Base-by-base conservation (phyloP, 2,888 invertebrate species). In the Drosophila mercatorum region DNA sequence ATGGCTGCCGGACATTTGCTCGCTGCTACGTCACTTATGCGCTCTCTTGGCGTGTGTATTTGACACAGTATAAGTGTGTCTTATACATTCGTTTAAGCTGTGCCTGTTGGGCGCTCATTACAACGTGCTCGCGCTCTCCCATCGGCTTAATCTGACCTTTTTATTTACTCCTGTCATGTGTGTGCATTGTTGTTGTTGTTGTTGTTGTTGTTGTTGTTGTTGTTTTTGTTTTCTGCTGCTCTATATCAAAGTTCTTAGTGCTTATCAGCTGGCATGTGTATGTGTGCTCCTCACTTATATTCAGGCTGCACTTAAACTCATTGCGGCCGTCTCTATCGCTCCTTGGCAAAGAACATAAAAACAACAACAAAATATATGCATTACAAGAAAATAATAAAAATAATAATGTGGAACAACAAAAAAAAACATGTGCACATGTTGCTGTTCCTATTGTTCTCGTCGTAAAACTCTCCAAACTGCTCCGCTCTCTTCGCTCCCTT, bases 171-270 rank as follows among this genome's bases (percentile, higher is more conserved):
- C 78, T 68, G 38, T 47, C 55, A 69, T 49, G 26, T 71, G 71
- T 61, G 60, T 7, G 60, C 22, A 22, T 52, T 68, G 44, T 53
- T 64, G 22, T 49, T 71, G 55, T 22, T 56, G 59, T 55, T 71
- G 55, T 22, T 56, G 22, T 22, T 22, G 60, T 52, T 68, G 44
- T 53, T n/a, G n/a, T n/a, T n/a, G n/a, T n/a, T 64, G 22, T 49
- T 71, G 55, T 22, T 56, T 64, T 55, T 71, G 55, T 22, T 56
- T 59, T 55, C 49, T 66, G 62, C 40, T 78, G 61, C 28, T 75
- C 75, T 75, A 72, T 78, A 72, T 75, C 78, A 68, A 75, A 76
- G 68, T 78, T 78, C 76, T 80, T 76, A 62, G 44, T 40, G 80
- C 77, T 78, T 78, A 78, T 78, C 78, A 80, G 80, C 47, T 44